Evolutionary conservation across 2,797 vertebrate species (phyloP), one percentile per base, ranked within the genome.

Genomic region (Anguilla obscura): DNA sequence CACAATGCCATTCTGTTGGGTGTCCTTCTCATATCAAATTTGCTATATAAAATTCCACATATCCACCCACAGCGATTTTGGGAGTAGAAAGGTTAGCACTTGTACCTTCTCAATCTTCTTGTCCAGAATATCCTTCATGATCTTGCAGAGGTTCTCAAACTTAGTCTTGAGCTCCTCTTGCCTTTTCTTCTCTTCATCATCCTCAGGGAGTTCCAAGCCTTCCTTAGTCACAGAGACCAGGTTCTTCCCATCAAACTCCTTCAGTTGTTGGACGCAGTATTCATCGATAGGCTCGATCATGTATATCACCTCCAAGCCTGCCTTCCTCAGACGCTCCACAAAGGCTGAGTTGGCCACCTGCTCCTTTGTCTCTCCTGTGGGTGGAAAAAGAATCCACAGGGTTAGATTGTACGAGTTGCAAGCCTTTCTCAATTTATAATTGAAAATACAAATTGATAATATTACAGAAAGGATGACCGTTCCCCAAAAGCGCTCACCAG

Each of bases 101-200:
- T 85, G 86, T 92, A 99, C 98, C 96, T 99, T 99, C 90, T 99
- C 98, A 87, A 99, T 97, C 94, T 99, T 99, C 91, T 99, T 98
- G 91, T 99, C 98, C 1, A 98, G 94, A 12, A 98, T 98, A 92
- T 97, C 96, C 30, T 96, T 99, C 97, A 99, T 98, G 89, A 98
- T 98, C 89, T 98, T 99, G 95, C 98, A 99, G n/a, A 99, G 96
- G 33, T 96, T 97, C 90, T 98, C 98, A 90, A 97, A 98, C 88
- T 97, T 98, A 0, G 93, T 95, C 89, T 98, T 98, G 10, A 97
- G 97, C 86, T 98, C 98, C 24, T 98, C 98, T 89, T 97, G 97
- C 30, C 96, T 98, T 95, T 98, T 98, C 85, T 97, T 97, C 91
- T 97, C 96, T 0, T 97, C 96, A 80, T 97, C 96, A 71, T 97